phyloP scores from a whole-genome alignment of 2,113 vertebrate species.

The Formicarius rufipectus region DNA sequence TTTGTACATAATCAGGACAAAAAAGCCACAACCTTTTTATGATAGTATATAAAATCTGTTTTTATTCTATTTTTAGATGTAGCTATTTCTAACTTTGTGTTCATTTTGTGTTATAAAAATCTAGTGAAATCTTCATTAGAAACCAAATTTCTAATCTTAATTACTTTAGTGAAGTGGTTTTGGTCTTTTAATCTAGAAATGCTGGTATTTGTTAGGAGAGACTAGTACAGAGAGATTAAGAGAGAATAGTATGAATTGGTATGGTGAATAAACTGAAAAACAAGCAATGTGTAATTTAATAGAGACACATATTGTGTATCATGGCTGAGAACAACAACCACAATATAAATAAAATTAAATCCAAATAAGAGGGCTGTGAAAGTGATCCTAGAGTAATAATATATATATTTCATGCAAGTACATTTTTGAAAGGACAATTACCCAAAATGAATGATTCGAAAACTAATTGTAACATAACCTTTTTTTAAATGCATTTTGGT shows the following conservation, averaged over 20 bases:
- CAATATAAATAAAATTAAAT: background rate
- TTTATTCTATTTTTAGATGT: background rate
- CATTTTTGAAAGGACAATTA: background rate
- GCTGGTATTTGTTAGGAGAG: background rate
- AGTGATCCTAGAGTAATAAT: background rate
- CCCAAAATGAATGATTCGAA: background rate
- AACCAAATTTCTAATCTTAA: background rate
- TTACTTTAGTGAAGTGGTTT: background rate
- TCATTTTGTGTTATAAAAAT: background rate
- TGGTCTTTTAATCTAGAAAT: background rate
- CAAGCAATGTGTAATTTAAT: background rate
- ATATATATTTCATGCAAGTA: background rate
- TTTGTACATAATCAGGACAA: background rate
- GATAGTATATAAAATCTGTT: rapidly evolving
- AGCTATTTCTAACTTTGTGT: background rate
- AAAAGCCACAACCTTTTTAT: background rate
- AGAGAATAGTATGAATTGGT: background rate
- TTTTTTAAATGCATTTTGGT: background rate
- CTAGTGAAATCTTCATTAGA: background rate
- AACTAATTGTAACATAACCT: background rate
- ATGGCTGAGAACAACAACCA: background rate
- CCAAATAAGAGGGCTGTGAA: background rate
- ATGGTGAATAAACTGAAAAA: background rate
- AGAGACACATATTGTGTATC: background rate
- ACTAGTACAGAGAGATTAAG: background rate